Evolutionary conservation across 2,113 vertebrate genomes (phyloP), one percentile per base, ranked within the genome.

Genomic region (Salvator merianae): DNA sequence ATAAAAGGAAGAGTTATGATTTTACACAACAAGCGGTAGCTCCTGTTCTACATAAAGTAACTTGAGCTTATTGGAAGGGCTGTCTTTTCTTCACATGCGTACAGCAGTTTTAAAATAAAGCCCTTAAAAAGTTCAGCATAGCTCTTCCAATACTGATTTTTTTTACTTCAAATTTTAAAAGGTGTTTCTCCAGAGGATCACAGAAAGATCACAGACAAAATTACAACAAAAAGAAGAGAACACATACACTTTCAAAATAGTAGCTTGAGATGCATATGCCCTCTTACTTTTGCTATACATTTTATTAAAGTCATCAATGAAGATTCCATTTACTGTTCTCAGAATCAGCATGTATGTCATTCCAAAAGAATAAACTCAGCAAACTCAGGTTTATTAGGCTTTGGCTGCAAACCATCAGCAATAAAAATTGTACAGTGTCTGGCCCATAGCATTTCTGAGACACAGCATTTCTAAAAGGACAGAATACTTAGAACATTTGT

Each of bases 361-460:
- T 28, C 66, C 79, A 88, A 91, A 93, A 93, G 85, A 90, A 90
- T 93, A 93, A 87, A 80, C 87, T 53, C 84, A 43, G 71, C 24
- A 93, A 89, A 90, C 87, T 94, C 0, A 2, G 84, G 83, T 90
- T 81, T 93, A 91, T 78, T 88, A 90, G 71, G 84, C 81, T 3
- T 36, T 87, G 91, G 90, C 90, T 70, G 66, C 0, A 1, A 76
- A 88, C 93, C 90, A 94, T 83, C 81, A 87, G 90, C 80, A 70
- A 68, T 66, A 85, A 82, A 90, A 34, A 70, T 22, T 30, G 59
- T 88, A 91, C 22, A n/a, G 1, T 73, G 4, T 79, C 86, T 90
- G 43, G 62, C 53, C 88, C 82, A 34, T 1, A 47, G 43, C 5
- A 9, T 47, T 47, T 47, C 5, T 47, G 43, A 47, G 10, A 47